Conservation (phyloP, 1,140 invertebrate species). For the Pseudomyrmex gracilis region DNA sequence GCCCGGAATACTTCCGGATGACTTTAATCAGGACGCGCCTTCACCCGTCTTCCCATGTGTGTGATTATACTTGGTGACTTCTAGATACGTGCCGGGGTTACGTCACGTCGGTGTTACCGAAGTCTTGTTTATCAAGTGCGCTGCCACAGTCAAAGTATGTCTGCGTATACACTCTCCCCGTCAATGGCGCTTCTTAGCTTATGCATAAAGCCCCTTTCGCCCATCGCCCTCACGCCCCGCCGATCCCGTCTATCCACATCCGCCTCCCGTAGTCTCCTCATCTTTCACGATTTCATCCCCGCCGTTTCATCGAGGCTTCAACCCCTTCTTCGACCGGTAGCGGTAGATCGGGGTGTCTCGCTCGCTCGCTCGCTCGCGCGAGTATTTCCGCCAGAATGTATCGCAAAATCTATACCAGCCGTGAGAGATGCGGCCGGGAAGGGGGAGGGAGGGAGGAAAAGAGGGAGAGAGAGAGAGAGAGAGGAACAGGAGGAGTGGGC, state of each 20-base stretch:
- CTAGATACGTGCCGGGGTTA: conserved; percentile 66
- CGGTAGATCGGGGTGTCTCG: conserved; percentile 68
- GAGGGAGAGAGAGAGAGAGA: conserved; percentile 10
- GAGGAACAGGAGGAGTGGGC: conserved; percentile 67
- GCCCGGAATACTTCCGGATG: not conserved
- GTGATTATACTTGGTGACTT: conserved; percentile 45
- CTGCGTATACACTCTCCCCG: conserved; percentile 58
- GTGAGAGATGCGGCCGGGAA: conserved; percentile 69
- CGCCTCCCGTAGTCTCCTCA: conserved; percentile 55
- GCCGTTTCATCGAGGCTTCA: conserved; percentile 72
- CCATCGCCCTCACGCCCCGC: conserved; percentile 67
- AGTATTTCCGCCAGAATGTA: conserved; percentile 82
- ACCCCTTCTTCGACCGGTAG: conserved; percentile 72
- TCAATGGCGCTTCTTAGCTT: conserved; percentile 84
- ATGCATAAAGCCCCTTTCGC: conserved; percentile 83
- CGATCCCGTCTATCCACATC: conserved; percentile 60
- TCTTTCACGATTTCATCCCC: conserved; percentile 70
- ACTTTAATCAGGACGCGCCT: conserved; percentile 23
- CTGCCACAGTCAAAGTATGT: conserved; percentile 73
- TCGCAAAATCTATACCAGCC: conserved; percentile 84
- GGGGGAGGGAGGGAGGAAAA: conserved; percentile 38
- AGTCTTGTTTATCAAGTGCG: conserved; percentile 78
- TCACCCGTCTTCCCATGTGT: not conserved
- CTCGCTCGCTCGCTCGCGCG: conserved; percentile 73
- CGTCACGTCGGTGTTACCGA: conserved; percentile 58